Conservation (phyloP, 2,888 invertebrate genomes). For the Trimorus sp. region DNA sequence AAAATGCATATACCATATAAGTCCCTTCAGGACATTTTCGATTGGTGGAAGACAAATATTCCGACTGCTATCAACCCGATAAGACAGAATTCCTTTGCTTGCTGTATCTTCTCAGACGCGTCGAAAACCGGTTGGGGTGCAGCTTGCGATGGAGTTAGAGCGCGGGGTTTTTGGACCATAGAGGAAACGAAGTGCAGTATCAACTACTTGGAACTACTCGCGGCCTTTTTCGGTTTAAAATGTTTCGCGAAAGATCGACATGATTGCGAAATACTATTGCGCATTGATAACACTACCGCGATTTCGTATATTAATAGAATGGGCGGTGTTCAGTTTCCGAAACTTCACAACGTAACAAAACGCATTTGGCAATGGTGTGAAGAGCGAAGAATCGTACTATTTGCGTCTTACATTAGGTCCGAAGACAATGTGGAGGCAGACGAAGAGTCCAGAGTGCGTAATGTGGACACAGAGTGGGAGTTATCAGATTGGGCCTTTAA, state of each 20-base stretch:
- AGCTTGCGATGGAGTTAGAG: conserved; percentile 2
- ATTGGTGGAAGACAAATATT: conserved; percentile 6
- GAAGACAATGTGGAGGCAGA: not conserved
- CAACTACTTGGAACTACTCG: not conserved
- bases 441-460: not conserved
- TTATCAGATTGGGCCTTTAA: not conserved
- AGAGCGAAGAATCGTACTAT: not conserved
- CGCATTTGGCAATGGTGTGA: conserved; percentile 14
- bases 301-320: conserved; percentile 1
- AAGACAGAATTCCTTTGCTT: not conserved
- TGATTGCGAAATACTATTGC: too few species aligned
- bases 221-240: not conserved
- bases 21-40: not conserved
- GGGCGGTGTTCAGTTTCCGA: conserved; percentile 1
- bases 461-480: not conserved
- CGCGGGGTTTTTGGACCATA: conserved; percentile 11
- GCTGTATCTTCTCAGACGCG: conserved; percentile 32
- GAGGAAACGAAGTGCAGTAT: conserved; percentile 4
- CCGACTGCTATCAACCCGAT: too few species aligned
- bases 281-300: too few species aligned
- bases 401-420: not conserved
- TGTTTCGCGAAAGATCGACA: not conserved
- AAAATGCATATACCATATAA: not conserved
- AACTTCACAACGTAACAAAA: not conserved
- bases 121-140: conserved; percentile 15